phyloP scores from a whole-genome alignment of 2,888 invertebrate species.

The Tolmerus cingulatus region DNA sequence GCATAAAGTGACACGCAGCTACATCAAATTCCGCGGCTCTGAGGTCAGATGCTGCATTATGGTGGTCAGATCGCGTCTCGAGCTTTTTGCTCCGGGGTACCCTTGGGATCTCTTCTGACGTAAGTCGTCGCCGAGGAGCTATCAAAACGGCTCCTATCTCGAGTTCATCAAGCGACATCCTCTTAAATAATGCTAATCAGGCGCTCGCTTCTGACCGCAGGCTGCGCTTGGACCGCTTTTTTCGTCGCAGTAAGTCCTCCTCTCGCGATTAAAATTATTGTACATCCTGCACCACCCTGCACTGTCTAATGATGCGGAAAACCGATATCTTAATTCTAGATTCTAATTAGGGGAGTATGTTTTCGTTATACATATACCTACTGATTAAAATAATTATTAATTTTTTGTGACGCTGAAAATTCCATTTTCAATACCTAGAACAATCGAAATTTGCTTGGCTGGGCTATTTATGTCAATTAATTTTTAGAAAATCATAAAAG shows the following conservation, averaged over 20 bases:
- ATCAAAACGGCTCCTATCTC: conserved; percentile 36
- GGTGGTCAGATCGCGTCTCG: conserved; percentile 25
- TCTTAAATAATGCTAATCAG: conserved; percentile 50
- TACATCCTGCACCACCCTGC: conserved; percentile 27
- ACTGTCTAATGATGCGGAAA: background rate
- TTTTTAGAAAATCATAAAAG: background rate
- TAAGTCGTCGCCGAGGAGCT: background rate
- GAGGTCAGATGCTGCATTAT: conserved; percentile 24
- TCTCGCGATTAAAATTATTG: conserved; percentile 47
- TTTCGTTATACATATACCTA: background rate
- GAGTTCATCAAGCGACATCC: conserved; percentile 45
- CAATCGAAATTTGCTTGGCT: background rate
- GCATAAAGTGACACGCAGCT: conserved; percentile 48
- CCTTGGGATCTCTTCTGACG: conserved; percentile 1
- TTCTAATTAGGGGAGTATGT: conserved; percentile 45
- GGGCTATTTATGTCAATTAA: conserved; percentile 11
- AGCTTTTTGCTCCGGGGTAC: background rate
- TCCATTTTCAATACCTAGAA: background rate
- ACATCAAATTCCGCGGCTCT: conserved; percentile 49
- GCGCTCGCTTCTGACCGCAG: conserved; percentile 36
- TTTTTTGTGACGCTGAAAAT: background rate
- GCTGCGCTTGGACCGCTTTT: conserved; percentile 11
- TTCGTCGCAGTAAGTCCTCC: conserved; percentile 43
- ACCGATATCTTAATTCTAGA: conserved; percentile 26
- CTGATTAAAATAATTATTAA: background rate